phyloP scores from a whole-genome alignment of 2,113 vertebrate species.

The Peromyscus californicus region DNA sequence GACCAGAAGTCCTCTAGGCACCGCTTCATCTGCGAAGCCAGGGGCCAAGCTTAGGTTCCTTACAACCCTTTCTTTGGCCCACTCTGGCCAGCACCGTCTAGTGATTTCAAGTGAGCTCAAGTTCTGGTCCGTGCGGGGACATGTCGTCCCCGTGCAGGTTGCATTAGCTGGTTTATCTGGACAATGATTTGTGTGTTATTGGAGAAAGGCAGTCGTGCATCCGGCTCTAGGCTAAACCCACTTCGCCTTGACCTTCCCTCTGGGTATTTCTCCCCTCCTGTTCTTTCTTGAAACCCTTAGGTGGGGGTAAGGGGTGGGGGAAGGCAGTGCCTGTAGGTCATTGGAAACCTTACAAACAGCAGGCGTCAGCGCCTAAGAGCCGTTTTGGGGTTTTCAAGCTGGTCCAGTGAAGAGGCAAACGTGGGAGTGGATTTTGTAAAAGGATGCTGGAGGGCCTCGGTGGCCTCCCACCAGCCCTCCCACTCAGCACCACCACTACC shows the following conservation, averaged over 20 bases:
- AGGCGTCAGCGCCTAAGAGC: neutral
- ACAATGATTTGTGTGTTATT: neutral
- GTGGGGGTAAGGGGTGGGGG: neutral
- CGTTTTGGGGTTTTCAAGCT: conserved; percentile 3
- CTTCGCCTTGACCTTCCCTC: neutral
- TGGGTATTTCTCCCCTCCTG: neutral
- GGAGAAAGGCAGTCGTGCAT: neutral
- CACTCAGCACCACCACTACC: neutral
- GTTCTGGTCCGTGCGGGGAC: conserved; percentile 11
- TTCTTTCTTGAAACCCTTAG: conserved; percentile 27
- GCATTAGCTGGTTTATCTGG: neutral
- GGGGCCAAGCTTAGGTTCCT: conserved; percentile 9
- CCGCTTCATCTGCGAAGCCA: conserved; percentile 20
- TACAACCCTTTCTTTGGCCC: neutral
- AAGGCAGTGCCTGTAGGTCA: neutral
- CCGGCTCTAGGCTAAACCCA: conserved; percentile 25
- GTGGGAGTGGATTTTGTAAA: neutral
- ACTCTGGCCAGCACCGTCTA: neutral
- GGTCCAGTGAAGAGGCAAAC: neutral
- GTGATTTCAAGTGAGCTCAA: conserved; percentile 34
- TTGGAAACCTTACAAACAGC: conserved; percentile 12
- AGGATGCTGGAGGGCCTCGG: neutral
- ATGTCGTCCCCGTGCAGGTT: neutral
- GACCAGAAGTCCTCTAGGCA: conserved; percentile 56
- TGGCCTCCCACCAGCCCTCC: neutral